A percentile compares a stretch with the other conserved stretches of the same genome.
phyloP scores from a whole-genome alignment of 2,888 invertebrate genomes.

The Deilephila porcellus region DNA sequence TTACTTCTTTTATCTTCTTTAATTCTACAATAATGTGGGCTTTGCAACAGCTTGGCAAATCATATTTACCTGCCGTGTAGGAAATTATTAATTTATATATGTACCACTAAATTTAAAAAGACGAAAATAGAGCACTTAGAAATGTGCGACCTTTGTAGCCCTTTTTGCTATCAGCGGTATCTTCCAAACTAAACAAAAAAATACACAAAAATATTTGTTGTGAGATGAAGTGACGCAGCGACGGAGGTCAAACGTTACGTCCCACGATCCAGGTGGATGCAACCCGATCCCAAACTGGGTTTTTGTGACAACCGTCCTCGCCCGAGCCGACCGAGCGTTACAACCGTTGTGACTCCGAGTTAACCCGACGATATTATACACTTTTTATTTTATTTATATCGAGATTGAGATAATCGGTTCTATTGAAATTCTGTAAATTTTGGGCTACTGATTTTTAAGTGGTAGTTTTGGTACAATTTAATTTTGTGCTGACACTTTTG shows the following conservation, averaged over 20 bases:
- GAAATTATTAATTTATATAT: too few relatives aligned
- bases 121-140: too few relatives aligned
- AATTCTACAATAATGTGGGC: too few relatives aligned
- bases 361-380: slow-evolving; percentile 28
- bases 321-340: slow-evolving; percentile 51
- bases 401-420: not conserved
- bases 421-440: slow-evolving; percentile 3
- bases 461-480: not conserved
- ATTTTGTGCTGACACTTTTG: not conserved
- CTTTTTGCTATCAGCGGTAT: too few relatives aligned
- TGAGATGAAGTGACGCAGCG: slow-evolving; percentile 32
- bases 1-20: too few relatives aligned
- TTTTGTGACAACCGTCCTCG: slow-evolving; percentile 60
- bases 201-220: not conserved
- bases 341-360: slow-evolving; percentile 56
- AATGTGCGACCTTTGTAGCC: too few relatives aligned
- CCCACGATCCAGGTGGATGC: slow-evolving; percentile 41
- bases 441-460: not conserved
- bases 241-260: slow-evolving; percentile 35
- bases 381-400: not conserved
- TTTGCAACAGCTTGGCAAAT: too few relatives aligned
- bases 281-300: slow-evolving; percentile 56
- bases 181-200: not conserved
- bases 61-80: too few relatives aligned
- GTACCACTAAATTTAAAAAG: too few relatives aligned